Evolutionary conservation across 2,113 vertebrate genomes (phyloP).

Genomic region (Arizona elegans): DNA sequence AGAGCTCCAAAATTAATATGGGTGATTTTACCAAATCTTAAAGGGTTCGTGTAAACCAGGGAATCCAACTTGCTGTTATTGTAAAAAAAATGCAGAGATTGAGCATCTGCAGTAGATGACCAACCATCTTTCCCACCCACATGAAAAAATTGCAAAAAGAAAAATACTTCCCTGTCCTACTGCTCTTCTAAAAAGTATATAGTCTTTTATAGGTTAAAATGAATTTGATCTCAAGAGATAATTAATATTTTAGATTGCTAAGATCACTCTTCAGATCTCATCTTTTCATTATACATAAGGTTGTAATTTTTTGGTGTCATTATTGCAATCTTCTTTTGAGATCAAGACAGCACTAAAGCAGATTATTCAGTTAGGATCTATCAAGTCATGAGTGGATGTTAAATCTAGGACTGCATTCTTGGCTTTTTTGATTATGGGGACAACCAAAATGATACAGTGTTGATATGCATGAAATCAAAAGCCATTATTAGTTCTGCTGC

Average conservation of each 20-base stretch:
- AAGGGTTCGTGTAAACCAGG: not conserved
- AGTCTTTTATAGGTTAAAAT: not conserved
- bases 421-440: not conserved
- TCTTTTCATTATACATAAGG: not conserved
- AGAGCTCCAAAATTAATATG: not conserved
- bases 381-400: not conserved
- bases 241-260: not conserved
- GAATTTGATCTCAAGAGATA: not conserved
- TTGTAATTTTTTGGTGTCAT: not conserved
- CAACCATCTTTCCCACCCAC: too few species aligned
- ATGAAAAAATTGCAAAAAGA: not conserved
- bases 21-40: not conserved
- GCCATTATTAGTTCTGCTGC: not conserved
- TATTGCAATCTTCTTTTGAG: not conserved
- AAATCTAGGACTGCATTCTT: not conserved
- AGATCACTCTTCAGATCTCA: not conserved
- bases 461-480: not conserved
- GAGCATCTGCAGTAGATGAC: not conserved
- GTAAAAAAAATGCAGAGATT: not conserved
- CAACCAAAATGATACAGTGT: not conserved
- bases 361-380: not conserved
- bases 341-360: not conserved
- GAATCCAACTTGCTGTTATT: not conserved
- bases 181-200: not conserved
- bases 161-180: not conserved